Evolutionary conservation across 1,140 invertebrate genomes (phyloP), one percentile per base, ranked within the genome.

Genomic region (Drosophila ficusphila): DNA sequence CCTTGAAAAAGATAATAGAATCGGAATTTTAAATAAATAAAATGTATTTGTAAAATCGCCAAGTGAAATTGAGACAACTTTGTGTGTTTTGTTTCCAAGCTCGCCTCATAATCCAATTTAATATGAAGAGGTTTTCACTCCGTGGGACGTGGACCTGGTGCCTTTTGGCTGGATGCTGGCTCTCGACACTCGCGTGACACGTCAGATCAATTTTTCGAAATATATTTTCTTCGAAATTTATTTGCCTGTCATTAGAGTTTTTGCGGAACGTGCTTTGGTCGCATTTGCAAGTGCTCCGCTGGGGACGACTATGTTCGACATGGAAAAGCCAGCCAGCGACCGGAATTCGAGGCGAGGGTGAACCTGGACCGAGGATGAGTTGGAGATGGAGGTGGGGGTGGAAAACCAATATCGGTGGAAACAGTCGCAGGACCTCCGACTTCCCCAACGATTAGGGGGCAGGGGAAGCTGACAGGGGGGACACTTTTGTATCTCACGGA

Each of bases 191-290:
- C 77, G 82, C 82, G 82, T 86, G 82, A 86, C 82, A 86, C 77
- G 82, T 86, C 82, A 88, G 82, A 82, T 86, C 77, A 88, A 86
- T 86, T 86, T 88, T 75, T 70, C 73, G 78, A 88, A 82, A 86
- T 86, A 86, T 86, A 86, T 86, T 78, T 86, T 78, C 82, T 82
- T 67, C 42, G 73, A 75, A 82, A 86, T 86, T 86, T 86, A 86
- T 86, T 86, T 86, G 82, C 82, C 82, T 89, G 82, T 89, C 82
- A 88, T 86, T 86, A 78, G 82, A 82, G 78, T 86, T 86, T 67
- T 78, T 81, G 82, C 78, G 54, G 44, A 75, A 86, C 82, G 82
- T 86, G 82, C 82, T 71, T 82, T 82, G 81, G 81, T 81, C 73
- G 60, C 68, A 88, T 81, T 77, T 64, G 68, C 74, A 86, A 86